phyloP scores from a whole-genome alignment of 1,140 invertebrate species.

The Musca vetustissima region DNA sequence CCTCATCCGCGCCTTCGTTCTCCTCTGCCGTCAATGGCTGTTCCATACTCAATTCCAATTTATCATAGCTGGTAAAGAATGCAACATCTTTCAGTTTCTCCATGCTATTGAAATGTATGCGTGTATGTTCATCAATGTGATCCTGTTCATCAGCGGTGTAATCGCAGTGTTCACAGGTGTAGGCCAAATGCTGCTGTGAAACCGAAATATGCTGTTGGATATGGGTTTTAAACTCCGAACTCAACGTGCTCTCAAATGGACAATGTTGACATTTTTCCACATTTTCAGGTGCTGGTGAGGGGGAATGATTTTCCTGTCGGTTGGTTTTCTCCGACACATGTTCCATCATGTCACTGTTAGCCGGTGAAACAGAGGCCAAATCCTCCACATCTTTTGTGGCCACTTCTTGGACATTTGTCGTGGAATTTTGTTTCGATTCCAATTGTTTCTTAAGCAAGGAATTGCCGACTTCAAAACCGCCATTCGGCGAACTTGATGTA shows the following conservation, averaged over 20 bases:
- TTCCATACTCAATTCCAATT: slow-evolving; percentile 49
- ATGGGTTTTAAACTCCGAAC: slow-evolving; percentile 41
- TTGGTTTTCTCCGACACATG: slow-evolving; percentile 25
- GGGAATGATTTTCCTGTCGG: slow-evolving; percentile 32
- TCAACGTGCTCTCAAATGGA: slow-evolving; percentile 44
- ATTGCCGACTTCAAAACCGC: slow-evolving; percentile 36
- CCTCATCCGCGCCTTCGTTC: neutral
- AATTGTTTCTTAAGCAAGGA: slow-evolving; percentile 50
- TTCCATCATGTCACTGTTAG: slow-evolving; percentile 45
- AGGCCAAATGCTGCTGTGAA: slow-evolving; percentile 68
- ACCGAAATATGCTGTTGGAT: slow-evolving; percentile 70
- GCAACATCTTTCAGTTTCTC: slow-evolving; percentile 48
- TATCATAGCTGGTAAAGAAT: slow-evolving; percentile 50
- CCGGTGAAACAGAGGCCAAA: slow-evolving; percentile 42
- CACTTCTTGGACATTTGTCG: slow-evolving; percentile 28
- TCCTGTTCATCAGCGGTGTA: slow-evolving; percentile 64
- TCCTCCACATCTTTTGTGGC: slow-evolving; percentile 9
- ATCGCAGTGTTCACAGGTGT: slow-evolving; percentile 80
- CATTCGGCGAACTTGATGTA: neutral
- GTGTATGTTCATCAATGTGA: slow-evolving; percentile 45
- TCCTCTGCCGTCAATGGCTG: neutral
- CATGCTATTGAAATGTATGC: slow-evolving; percentile 48
- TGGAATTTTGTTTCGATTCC: slow-evolving; percentile 36
- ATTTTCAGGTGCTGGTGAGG: slow-evolving; percentile 37
- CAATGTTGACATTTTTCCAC: slow-evolving; percentile 69